Conservation (phyloP, 2,888 invertebrate species). For the Tetranychus truncatus region DNA sequence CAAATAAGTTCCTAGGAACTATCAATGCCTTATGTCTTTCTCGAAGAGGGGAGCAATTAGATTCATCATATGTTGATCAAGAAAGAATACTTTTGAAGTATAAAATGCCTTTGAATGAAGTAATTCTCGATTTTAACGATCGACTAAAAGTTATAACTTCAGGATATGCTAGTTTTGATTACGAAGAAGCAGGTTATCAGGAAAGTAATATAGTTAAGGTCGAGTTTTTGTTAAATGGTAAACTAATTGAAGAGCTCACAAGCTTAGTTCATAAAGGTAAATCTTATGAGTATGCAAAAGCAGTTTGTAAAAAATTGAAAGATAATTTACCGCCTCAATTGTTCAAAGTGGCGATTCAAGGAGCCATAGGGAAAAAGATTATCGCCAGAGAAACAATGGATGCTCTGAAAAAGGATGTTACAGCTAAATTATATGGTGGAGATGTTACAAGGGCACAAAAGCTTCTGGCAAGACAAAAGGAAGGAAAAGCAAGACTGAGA, state of each 20-base stretch:
- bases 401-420: constrained; percentile 75
- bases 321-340: constrained; percentile 74
- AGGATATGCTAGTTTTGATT: constrained; percentile 85
- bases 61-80: constrained; percentile 58
- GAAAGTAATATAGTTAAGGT: constrained; percentile 54
- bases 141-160: constrained; percentile 67
- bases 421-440: constrained; percentile 79
- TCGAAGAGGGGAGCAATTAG: constrained; percentile 50
- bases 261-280: constrained; percentile 56
- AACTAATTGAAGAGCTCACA: constrained; percentile 60
- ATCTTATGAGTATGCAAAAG: constrained; percentile 45
- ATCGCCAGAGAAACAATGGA: constrained; percentile 67
- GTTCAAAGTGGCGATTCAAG: constrained; percentile 66
- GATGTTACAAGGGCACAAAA: constrained; percentile 77
- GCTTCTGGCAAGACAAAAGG: constrained; percentile 65
- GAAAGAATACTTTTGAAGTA: constrained; percentile 61
- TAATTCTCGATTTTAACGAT: constrained; percentile 87
- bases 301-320: constrained; percentile 52
- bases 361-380: constrained; percentile 54
- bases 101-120: constrained; percentile 71
- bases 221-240: constrained; percentile 57
- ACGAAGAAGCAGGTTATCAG: constrained; percentile 68
- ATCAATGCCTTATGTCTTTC: constrained; percentile 37
- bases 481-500: constrained; percentile 83
- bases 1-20: constrained; percentile 37